Conservation (phyloP, 1,140 invertebrate genomes). For the Bactericera cockerelli region DNA sequence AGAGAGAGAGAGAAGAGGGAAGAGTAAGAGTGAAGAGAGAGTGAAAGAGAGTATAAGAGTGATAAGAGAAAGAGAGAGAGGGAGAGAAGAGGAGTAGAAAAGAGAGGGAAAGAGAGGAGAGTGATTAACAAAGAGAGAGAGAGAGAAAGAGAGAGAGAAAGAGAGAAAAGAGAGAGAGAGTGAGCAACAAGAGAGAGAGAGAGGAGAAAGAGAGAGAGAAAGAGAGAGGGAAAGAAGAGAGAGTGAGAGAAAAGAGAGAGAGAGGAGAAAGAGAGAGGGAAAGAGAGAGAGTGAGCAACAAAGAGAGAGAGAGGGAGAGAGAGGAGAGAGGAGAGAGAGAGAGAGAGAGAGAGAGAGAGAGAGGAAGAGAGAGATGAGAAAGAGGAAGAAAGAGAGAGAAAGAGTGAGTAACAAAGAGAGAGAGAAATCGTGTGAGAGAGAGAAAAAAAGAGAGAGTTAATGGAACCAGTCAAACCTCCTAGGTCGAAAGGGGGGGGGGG, state of each 20-base stretch:
- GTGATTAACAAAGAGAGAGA: background rate
- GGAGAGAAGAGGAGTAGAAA: background rate
- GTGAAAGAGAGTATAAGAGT: too few species aligned
- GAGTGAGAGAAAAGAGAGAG: too few species aligned
- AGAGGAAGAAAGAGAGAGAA: too few species aligned
- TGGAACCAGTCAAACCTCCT: too few species aligned
- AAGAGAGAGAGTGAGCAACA: background rate
- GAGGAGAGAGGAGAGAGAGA: background rate
- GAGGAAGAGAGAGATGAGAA: too few species aligned
- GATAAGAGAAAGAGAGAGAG: constrained; percentile 12
- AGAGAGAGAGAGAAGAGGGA: too few species aligned
- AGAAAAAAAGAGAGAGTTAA: constrained; percentile 27
- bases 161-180: background rate
- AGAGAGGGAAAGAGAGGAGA: background rate
- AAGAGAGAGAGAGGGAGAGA: constrained; percentile 8
- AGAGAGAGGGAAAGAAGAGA: too few species aligned
- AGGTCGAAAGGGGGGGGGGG: too few species aligned
- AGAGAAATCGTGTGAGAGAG: constrained; percentile 5
- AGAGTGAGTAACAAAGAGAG: too few species aligned
- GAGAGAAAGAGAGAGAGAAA: constrained; percentile 8
- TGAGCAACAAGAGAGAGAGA: constrained; percentile 10
- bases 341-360: constrained; percentile 9
- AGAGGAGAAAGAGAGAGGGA: background rate
- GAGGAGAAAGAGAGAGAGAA: too few species aligned
- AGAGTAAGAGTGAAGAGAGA: too few species aligned